Evolutionary conservation across 2,888 invertebrate species (phyloP).

Genomic region (Mythimna pallens): DNA sequence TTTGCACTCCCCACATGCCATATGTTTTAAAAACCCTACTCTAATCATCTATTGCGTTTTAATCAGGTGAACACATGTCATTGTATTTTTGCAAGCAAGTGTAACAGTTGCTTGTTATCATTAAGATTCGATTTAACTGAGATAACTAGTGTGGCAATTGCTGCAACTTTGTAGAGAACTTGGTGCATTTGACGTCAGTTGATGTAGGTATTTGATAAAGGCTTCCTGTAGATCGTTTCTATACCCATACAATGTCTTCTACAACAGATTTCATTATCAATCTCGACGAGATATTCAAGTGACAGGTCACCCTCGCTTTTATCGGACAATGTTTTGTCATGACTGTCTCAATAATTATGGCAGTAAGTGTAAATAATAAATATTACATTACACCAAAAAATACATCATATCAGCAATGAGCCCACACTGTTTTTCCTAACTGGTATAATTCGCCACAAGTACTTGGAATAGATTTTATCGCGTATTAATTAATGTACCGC

Average conservation of each 20-base stretch:
- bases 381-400: constrained; percentile 13
- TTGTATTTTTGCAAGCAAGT: constrained; percentile 24
- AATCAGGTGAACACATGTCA: constrained; percentile 8
- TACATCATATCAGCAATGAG: neutral
- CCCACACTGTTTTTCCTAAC: neutral
- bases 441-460: constrained; percentile 18
- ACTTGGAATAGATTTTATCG: constrained; percentile 34
- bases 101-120: constrained; percentile 27
- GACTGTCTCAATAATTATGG: constrained; percentile 22
- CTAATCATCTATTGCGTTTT: constrained; percentile 28
- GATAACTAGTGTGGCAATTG: constrained; percentile 1
- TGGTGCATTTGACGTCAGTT: constrained; percentile 5
- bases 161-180: constrained; percentile 18
- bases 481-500: constrained; percentile 30
- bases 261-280: constrained; percentile 28
- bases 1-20: constrained; percentile 20
- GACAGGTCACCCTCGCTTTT: constrained; percentile 43
- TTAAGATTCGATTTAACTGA: constrained; percentile 11
- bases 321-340: constrained; percentile 17
- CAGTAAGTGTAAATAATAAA: constrained; percentile 9
- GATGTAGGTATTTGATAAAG: neutral
- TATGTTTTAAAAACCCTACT: constrained; percentile 28
- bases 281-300: constrained; percentile 33
- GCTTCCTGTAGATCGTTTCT: constrained; percentile 3
- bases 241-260: constrained; percentile 19